phyloP scores from a whole-genome alignment of 2,888 invertebrate species.

The Geotrupes spiniger region DNA sequence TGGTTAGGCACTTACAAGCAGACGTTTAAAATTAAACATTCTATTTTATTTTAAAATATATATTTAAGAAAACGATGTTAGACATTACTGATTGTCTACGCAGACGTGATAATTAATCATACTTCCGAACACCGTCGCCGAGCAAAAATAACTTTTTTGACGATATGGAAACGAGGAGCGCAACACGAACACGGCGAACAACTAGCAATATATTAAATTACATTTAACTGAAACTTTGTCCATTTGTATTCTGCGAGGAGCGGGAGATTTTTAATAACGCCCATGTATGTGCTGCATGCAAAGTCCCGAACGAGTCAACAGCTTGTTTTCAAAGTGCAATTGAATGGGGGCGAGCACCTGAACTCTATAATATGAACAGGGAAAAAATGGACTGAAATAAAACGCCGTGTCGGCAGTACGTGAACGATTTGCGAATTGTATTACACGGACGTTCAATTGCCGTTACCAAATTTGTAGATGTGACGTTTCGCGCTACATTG shows the following conservation, averaged over 20 bases:
- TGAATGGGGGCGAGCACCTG: constrained; percentile 29
- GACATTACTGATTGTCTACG: too few relatives aligned
- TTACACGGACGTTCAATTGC: constrained; percentile 18
- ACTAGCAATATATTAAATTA: constrained; percentile 4
- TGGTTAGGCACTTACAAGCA: too few relatives aligned
- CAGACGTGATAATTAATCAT: too few relatives aligned
- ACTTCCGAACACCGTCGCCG: too few relatives aligned
- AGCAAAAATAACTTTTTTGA: constrained; percentile 20
- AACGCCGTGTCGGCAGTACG: constrained; percentile 36
- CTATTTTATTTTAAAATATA: too few relatives aligned
- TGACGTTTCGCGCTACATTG: too few relatives aligned
- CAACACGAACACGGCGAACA: constrained; percentile 10
- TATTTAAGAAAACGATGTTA: too few relatives aligned
- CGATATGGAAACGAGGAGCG: constrained; percentile 21
- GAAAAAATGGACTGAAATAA: constrained; percentile 35
- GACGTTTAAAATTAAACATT: too few relatives aligned
- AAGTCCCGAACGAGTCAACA: constrained; percentile 34
- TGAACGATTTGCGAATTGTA: constrained; percentile 40
- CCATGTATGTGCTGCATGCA: constrained; percentile 25
- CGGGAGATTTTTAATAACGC: constrained; percentile 26
- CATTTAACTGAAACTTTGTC: constrained; percentile 15
- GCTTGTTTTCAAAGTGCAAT: constrained; percentile 35
- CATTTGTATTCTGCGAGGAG: constrained; percentile 15
- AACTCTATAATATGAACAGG: constrained; percentile 22
- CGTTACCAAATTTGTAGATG: too few relatives aligned